Evolutionary conservation across 2,888 invertebrate genomes (phyloP), one percentile per base, ranked within the genome.

Genomic region (Plutella xylostella): DNA sequence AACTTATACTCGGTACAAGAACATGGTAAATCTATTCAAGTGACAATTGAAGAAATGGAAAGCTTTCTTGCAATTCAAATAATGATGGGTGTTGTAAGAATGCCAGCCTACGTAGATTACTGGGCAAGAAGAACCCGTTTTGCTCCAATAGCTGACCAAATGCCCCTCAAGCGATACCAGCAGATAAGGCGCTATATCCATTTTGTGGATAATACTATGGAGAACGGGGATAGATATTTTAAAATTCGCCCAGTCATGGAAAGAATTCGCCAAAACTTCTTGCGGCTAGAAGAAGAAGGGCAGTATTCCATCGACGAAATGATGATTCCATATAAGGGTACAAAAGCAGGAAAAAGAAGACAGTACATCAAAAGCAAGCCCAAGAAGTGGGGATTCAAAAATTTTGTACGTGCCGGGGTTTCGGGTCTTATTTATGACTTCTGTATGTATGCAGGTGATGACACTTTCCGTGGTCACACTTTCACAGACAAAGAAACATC

Each of bases 301-400:
- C 47, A 35, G 20, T 63, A 48, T 44, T 54, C 56, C 21, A 56
- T 69, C 1, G 63, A 67, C 33, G 65, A 70, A 46, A 63, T 62
- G 60, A 65, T 65, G 57, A 54, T 68, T 4, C 50, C 61, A 0
- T 68, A 67, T 33, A 66, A 69, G 54, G 65, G 63, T 0, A 54
- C 33, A 1, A 65, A 57, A 49, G 63, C 65, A 1, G 67, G 63
- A 1, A 58, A 48, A 6, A 44, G 62, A 14, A 44, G 51, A 1
- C 66, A 70, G 34, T 71, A 66, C 38, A 60, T 62, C 35, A 57
- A 57, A 41, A 57, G 61, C 4, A 70, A 67, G 44, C 65, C 65
- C 1, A 55, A 50, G 9, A 65, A 67, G 45, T 68, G 63, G 63
- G 66, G 68, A 1, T 61, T 62, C 28, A 68, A 69, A 54, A 57